Base-by-base conservation (phyloP, 2,888 invertebrate species). In the Caenorhabditis wallacei region DNA sequence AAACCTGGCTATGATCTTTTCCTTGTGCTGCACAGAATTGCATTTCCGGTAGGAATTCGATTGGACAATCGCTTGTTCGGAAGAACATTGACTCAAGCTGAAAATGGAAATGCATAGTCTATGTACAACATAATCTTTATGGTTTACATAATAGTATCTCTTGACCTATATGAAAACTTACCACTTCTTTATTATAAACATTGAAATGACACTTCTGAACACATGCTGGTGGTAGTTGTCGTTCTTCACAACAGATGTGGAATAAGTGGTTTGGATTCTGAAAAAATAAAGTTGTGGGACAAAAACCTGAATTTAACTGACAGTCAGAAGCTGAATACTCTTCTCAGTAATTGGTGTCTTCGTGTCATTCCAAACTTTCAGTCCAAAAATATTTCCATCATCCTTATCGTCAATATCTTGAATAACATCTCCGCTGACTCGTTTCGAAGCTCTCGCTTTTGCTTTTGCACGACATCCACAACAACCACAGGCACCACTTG, bases 1-100 rank as follows among this genome's bases (percentile, higher is more conserved):
- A 13, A 24, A 84, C 86, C 22, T 54, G 40, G n/a, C 85, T 71
- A 57, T 89, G 89, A 71, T 90, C 88, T 68, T 82, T 76, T 48
- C 90, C 90, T 72, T 90, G 90, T 2, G 89, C 90, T 8, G 89
- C 84, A 69, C 87, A 87, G 59, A 87, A 88, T 48, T 90, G 90
- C 68, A 90, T 86, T 56, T 90, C 90, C 8, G 89, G 88, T 11
- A 89, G 86, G 26, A 88, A 90, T 46, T 89, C 90, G 10, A 91
- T 61, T 8, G 90, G 88, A 37, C 90, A 90, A 11, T 84, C 78
- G 59, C 89, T 89, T 26, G 82, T 88, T 40, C 90, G 87, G 66
- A 91, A 86, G 75, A 87, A 90, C 88, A 90, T 90, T 3, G 71
- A 69, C 82, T 90, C 88, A 2, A 90, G 82, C 88, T 88, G 75